Evolutionary conservation across 2,113 vertebrate species (phyloP).

Genomic region (Coptodon rendalli): DNA sequence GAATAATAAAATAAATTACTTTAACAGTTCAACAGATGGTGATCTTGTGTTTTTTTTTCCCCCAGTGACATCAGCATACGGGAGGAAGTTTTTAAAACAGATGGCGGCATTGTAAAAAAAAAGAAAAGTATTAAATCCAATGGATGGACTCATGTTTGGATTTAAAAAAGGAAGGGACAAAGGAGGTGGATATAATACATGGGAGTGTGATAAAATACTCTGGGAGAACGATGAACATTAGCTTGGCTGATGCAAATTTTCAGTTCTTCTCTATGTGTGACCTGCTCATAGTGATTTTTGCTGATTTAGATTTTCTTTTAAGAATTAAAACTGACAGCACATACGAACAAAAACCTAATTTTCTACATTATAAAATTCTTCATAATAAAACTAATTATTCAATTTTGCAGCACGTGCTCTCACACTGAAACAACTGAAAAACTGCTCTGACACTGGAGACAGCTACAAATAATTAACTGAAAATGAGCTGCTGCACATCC

Average conservation of each 20-base stretch:
- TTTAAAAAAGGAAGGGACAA: background rate
- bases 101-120: background rate
- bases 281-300: background rate
- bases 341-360: background rate
- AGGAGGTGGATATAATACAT: background rate
- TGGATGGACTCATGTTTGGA: background rate
- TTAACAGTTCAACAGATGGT: background rate
- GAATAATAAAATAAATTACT: background rate
- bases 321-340: too few species aligned
- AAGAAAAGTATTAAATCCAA: background rate
- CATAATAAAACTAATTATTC: background rate
- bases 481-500: background rate
- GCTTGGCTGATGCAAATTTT: background rate
- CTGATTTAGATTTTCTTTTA: too few species aligned
- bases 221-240: background rate
- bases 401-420: background rate
- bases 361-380: background rate
- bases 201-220: background rate
- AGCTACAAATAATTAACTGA: background rate
- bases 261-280: background rate
- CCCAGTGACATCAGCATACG: background rate
- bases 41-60: accelerated
- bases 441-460: background rate
- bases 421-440: background rate
- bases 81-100: background rate